These are phyloP conservation scores for Raja brachyura DNA, from an alignment of 2,113 vertebrate genomes.

Conservation along the genomic window DNA sequence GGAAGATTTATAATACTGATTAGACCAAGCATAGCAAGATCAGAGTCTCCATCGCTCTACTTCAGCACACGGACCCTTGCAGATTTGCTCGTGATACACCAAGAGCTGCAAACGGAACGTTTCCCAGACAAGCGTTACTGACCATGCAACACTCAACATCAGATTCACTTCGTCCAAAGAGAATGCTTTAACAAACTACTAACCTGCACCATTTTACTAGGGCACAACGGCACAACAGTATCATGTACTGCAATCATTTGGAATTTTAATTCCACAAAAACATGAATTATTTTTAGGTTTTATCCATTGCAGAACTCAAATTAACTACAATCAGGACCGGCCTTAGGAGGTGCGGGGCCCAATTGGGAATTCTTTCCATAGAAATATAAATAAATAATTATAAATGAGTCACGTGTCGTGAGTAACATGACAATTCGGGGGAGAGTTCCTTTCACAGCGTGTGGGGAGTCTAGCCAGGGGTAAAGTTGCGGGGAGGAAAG, in stretches of 20 bases:
- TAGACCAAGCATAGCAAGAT: slow-evolving; percentile 51
- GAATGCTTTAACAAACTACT: background rate
- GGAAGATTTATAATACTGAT: slow-evolving; percentile 68
- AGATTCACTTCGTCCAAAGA: background rate
- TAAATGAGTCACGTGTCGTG: no score
- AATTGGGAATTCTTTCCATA: no score
- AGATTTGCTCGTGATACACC: slow-evolving; percentile 55
- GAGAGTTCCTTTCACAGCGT: no score
- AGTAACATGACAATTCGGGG: no score
- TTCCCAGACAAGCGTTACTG: slow-evolving; percentile 50
- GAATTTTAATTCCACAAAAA: background rate
- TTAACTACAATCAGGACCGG: background rate
- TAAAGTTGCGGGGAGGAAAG: no score
- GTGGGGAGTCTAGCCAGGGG: no score
- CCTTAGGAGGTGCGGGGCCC: no score
- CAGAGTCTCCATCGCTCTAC: slow-evolving; percentile 53
- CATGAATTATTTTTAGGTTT: background rate
- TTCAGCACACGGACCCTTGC: slow-evolving; percentile 52
- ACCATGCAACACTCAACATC: background rate
- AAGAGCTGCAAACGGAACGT: slow-evolving; percentile 51
- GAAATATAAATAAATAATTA: no score
- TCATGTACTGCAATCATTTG: background rate
- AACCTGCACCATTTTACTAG: background rate
- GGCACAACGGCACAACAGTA: no score
- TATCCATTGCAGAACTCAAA: background rate